phyloP scores from a whole-genome alignment of 1,140 invertebrate species.

The Apis florea region DNA sequence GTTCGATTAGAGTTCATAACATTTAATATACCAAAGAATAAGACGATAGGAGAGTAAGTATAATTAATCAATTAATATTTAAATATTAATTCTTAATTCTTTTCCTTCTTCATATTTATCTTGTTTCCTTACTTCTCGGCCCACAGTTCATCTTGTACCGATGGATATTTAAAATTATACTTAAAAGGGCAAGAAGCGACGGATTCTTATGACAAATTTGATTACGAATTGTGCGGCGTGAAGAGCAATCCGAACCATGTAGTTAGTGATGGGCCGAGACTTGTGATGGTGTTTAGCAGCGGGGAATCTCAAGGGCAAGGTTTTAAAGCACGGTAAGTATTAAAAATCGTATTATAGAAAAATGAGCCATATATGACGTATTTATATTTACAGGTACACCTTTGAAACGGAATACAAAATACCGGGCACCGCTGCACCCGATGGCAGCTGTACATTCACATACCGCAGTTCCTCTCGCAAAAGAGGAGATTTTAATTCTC shows the following conservation, averaged over 20 bases:
- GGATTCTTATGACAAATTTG: slow-evolving; percentile 95
- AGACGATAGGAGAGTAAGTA: slow-evolving; percentile 85
- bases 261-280: slow-evolving; percentile 93
- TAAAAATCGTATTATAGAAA: no score
- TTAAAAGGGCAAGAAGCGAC: slow-evolving; percentile 95
- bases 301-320: slow-evolving; percentile 93
- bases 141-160: slow-evolving; percentile 84
- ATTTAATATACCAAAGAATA: slow-evolving; percentile 93
- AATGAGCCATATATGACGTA: no score
- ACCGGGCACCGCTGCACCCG: slow-evolving; percentile 95
- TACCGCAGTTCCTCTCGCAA: slow-evolving; percentile 93
- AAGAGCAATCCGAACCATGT: slow-evolving; percentile 85
- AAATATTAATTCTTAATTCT: no score
- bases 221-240: slow-evolving; percentile 94
- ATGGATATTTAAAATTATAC: slow-evolving; percentile 95
- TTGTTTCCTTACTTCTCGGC: background rate
- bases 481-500: slow-evolving; percentile 96
- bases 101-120: background rate
- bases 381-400: slow-evolving; percentile 81
- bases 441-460: slow-evolving; percentile 94
- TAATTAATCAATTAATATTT: background rate
- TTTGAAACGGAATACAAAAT: slow-evolving; percentile 96
- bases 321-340: slow-evolving; percentile 92
- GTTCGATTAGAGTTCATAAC: slow-evolving; percentile 92
- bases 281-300: slow-evolving; percentile 96